Evolutionary conservation across 2,888 invertebrate species (phyloP).

Genomic region (Aradus depressus): DNA sequence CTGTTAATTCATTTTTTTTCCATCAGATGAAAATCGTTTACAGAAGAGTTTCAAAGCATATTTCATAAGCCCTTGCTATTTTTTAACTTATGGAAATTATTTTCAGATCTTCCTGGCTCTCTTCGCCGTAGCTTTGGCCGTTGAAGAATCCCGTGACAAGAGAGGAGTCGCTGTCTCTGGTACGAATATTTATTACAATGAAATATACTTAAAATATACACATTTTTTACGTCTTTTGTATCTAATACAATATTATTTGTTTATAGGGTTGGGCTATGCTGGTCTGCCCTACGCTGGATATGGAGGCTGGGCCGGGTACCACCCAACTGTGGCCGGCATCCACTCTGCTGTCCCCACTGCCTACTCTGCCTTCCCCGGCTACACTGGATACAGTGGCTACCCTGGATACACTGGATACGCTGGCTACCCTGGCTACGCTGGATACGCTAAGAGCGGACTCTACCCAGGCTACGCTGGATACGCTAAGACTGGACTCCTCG

Average conservation of each 20-base stretch:
- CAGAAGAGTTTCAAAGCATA: too few species aligned
- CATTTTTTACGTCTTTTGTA: neutral
- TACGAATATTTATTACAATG: neutral
- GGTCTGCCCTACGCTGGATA: too few species aligned
- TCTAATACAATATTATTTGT: neutral
- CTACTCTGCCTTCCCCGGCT: neutral
- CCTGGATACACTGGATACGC: slow-evolving; percentile 9
- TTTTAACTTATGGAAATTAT: neutral
- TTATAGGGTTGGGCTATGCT: too few species aligned
- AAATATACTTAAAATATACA: neutral
- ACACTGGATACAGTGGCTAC: slow-evolving; percentile 13
- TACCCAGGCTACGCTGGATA: slow-evolving; percentile 2
- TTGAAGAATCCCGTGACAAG: neutral
- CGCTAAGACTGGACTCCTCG: neutral
- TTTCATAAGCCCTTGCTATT: neutral
- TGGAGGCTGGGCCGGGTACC: too few species aligned
- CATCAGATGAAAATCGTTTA: too few species aligned
- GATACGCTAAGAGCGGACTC: neutral
- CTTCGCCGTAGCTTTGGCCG: slow-evolving; percentile 1
- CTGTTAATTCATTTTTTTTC: too few species aligned
- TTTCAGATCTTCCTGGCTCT: slow-evolving; percentile 3
- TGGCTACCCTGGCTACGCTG: slow-evolving; percentile 13
- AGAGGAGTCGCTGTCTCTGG: neutral
- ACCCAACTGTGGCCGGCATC: neutral
- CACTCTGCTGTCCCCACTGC: neutral